Base-by-base conservation (phyloP, 2,888 invertebrate genomes). In the Barypeithes pellucidus region DNA sequence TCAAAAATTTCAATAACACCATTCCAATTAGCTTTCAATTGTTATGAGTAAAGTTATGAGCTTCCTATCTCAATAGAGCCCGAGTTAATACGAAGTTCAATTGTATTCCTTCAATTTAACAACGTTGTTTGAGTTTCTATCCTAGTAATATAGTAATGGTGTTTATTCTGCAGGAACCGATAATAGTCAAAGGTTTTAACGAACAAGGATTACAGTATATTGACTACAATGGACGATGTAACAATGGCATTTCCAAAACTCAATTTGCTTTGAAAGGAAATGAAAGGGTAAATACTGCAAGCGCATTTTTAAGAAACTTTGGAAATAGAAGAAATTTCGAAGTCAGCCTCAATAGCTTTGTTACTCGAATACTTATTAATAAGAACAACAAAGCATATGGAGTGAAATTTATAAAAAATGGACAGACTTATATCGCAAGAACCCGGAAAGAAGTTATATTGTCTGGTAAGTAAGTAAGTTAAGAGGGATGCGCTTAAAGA, bases 221-320 rank as follows among this genome's bases (percentile, higher is more conserved):
- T 18, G 92, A 93, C 81, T 91, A 91, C 80, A 93, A 93, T 81
- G 89, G 90, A 0, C 87, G 87, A 59, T 83, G 86, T 12, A 89
- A 90, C 79, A 85, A 89, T 0, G 93, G 92, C 7, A 91, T 92
- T 75, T 89, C 90, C 24, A 89, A 88, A 67, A 82, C 90, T 3
- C 93, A 92, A 82, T 87, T 90, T 0, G 92, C 90, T 20, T 89
- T 88, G 2, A 85, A 87, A 43, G 86, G 88, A 63, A 92, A 93
- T 0, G 89, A 88, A 63, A 84, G 91, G 77, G 85, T 88, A 69
- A 89, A 90, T 80, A 86, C 91, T 36, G 89, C 90, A 74, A 90
- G 89, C 60, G 90, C 90, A 0, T 92, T 90, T 80, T 80, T 92
- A 11, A 87, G 88, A 70, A 24, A 50, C 22, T 50, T 50, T 12